Conservation (phyloP, 2,113 vertebrate genomes). For the Anhinga anhinga region DNA sequence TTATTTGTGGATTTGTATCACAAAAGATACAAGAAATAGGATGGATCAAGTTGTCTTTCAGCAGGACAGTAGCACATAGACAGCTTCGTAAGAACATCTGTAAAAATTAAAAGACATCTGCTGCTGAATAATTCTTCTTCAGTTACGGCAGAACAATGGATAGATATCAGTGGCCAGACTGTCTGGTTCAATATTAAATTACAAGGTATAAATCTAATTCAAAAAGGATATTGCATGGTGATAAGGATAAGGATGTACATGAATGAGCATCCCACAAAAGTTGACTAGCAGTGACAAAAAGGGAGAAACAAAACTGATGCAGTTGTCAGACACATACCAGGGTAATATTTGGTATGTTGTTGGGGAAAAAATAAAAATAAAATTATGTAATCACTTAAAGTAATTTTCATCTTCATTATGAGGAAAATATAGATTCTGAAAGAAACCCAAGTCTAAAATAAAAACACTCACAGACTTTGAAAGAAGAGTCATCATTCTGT, state of each 20-base stretch:
- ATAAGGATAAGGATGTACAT: background rate
- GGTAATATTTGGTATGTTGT: background rate
- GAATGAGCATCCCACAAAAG: background rate
- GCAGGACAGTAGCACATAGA: background rate
- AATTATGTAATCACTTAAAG: background rate
- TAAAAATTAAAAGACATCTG: background rate
- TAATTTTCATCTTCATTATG: background rate
- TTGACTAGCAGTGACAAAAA: background rate
- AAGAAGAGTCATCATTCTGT: background rate
- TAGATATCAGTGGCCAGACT: background rate
- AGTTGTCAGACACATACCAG: background rate
- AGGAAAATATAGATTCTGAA: background rate
- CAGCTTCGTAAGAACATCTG: background rate
- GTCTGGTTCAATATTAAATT: background rate
- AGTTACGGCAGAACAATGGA: background rate
- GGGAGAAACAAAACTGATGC: background rate
- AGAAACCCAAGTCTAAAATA: background rate
- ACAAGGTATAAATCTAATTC: background rate
- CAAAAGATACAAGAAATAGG: background rate
- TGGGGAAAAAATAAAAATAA: background rate
- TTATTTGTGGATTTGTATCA: background rate
- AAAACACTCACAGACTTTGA: background rate
- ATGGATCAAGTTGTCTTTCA: background rate
- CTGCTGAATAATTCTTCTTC: background rate
- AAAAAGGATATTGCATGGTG: background rate